These are phyloP conservation scores for Ctenomys sociabilis DNA, from an alignment of 2,113 vertebrate genomes.

Conservation along the genomic window DNA sequence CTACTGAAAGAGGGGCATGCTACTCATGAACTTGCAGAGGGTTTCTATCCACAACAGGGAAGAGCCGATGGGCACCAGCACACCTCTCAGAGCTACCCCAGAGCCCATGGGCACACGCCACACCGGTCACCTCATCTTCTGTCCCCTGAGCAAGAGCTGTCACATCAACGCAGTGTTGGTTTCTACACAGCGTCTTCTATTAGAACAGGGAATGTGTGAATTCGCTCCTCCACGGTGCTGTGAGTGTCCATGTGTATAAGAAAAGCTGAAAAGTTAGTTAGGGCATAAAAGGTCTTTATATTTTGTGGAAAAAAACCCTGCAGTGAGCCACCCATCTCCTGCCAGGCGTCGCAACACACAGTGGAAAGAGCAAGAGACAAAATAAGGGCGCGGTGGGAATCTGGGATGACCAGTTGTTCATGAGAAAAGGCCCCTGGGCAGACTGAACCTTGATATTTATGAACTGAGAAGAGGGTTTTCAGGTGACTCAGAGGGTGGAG, in stretches of 20 bases:
- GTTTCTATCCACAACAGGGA: background rate
- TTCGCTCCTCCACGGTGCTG: background rate
- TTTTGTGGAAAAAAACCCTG: background rate
- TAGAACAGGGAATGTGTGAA: background rate
- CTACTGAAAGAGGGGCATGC: background rate
- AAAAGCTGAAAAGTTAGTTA: background rate
- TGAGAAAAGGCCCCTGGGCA: background rate
- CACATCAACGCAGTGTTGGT: no score
- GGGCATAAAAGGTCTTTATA: background rate
- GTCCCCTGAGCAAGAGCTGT: background rate
- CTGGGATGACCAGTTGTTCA: background rate
- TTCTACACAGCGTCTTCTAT: background rate
- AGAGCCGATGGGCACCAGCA: background rate
- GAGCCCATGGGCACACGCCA: accelerated
- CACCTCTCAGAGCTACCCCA: background rate
- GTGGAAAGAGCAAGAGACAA: background rate
- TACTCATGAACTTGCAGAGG: background rate
- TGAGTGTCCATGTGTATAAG: background rate
- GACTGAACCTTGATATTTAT: background rate
- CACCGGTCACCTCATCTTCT: background rate
- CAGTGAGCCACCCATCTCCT: background rate
- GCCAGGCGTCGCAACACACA: background rate
- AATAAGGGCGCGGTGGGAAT: background rate
- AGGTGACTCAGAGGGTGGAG: background rate
- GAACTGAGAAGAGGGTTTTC: background rate